Base-by-base conservation (phyloP, 1,140 invertebrate genomes). In the Musca vetustissima region DNA sequence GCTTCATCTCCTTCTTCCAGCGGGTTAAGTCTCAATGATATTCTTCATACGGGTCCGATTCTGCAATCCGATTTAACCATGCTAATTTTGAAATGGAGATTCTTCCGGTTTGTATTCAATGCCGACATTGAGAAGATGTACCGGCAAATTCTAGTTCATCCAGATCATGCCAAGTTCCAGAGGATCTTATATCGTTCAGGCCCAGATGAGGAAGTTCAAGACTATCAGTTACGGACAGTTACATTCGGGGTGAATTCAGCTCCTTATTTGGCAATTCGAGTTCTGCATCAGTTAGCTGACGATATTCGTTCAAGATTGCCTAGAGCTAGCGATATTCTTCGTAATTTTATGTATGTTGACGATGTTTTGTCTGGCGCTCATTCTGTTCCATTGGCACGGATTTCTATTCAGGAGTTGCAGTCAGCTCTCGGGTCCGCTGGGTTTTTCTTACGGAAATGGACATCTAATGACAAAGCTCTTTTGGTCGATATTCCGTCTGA, bases 311-410 rank as follows among this genome's bases (percentile, higher is more conserved):
- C n/a, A 7, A 17, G 6, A 8, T 17, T 50, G 0, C 52, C 52
- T 13, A 22, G 19, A 9, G 52, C 52, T 0, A 53, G 19, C 17
- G 14, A 21, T 6, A 67, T 32, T 43, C 17, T 57, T 55, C 25
- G 15, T 4, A 57, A 24, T 19, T 24, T 14, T 17, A 68, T 53
- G 32, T 65, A 65, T 19, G 61, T 69, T 0, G 48, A 65, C n/a
- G 67, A 69, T 66, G 68, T 66, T 19, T 25, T 66, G 4, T 14
- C 21, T 14, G 67, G 67, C 15, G 43, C 53, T 4, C 67, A 68
- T 25, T 15, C 55, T 8, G 22, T 9, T 47, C 17, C 1, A n/a
- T n/a, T 15, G 25, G n/a, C n/a, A n/a, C 49, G 3, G 21, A 55
- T 25, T 21, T 57, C 4, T 25, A 69, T 14, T 47, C 53, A 14